Evolutionary conservation across 2,113 vertebrate genomes (phyloP).

Genomic region (Chionodraco myersi): DNA sequence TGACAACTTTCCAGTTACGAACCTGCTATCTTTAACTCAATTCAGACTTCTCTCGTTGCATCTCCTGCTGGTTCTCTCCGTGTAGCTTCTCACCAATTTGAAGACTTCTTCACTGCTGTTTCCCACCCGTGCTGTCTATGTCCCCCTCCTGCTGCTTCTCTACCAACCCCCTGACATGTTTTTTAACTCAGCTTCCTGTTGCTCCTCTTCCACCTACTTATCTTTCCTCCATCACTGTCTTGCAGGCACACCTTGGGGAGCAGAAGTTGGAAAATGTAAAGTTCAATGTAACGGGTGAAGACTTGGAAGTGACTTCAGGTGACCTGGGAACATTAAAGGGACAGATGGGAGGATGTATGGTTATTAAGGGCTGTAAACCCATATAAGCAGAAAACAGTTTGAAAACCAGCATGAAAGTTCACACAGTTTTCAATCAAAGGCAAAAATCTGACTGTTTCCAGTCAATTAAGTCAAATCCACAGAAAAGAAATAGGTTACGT

Average conservation of each 20-base stretch:
- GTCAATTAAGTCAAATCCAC: background rate
- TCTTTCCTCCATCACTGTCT: slow-evolving; percentile 9
- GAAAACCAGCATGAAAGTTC: background rate
- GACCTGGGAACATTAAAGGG: background rate
- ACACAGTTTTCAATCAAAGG: slow-evolving; percentile 1
- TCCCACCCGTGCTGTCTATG: slow-evolving; percentile 4
- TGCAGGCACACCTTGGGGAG: slow-evolving; percentile 10
- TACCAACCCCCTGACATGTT: background rate
- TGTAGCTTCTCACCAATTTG: slow-evolving; percentile 12
- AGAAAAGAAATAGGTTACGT: no score
- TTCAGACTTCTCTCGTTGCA: slow-evolving; percentile 23
- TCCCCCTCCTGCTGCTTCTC: slow-evolving; percentile 28
- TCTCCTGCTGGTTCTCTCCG: slow-evolving; percentile 40
- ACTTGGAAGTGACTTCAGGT: slow-evolving; percentile 21
- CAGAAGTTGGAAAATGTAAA: slow-evolving; percentile 10
- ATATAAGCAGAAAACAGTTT: slow-evolving; percentile 1
- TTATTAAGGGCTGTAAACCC: slow-evolving; percentile 15
- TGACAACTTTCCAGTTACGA: slow-evolving; percentile 32
- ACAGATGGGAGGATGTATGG: background rate
- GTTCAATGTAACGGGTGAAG: slow-evolving; percentile 11
- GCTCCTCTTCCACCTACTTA: slow-evolving; percentile 16
- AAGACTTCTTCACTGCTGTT: slow-evolving; percentile 24
- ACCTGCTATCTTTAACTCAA: slow-evolving; percentile 25
- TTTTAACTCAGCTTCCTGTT: slow-evolving; percentile 11
- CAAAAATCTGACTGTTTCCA: background rate